phyloP scores from a whole-genome alignment of 2,888 invertebrate genomes.

The Pseudanteris insignis region DNA sequence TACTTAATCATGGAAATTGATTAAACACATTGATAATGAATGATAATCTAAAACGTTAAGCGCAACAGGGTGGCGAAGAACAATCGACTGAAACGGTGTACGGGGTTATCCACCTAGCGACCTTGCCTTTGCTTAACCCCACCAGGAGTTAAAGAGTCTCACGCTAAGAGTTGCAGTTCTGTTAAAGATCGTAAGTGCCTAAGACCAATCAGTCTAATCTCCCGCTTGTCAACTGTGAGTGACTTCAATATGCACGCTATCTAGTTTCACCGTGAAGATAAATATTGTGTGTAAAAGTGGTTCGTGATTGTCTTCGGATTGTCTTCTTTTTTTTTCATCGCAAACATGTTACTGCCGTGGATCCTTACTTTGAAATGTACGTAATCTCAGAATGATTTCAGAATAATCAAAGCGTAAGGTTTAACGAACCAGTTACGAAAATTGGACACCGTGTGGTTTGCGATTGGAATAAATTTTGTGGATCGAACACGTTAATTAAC shows the following conservation, averaged over 20 bases:
- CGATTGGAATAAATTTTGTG: too few relatives aligned
- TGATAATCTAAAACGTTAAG: too few relatives aligned
- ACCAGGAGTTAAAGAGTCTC: slow-evolving; percentile 46
- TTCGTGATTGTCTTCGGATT: slow-evolving; percentile 10
- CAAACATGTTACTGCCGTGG: slow-evolving; percentile 29
- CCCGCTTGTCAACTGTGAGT: slow-evolving; percentile 13
- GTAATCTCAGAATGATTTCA: slow-evolving; percentile 13
- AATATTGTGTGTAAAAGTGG: slow-evolving; percentile 9
- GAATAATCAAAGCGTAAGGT: slow-evolving; percentile 8
- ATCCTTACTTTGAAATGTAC: slow-evolving; percentile 26
- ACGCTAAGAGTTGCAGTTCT: slow-evolving; percentile 51
- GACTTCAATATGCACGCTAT: slow-evolving; percentile 8
- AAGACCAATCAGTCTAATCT: slow-evolving; percentile 52
- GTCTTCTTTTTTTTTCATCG: slow-evolving; percentile 3
- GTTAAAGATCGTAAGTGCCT: slow-evolving; percentile 50
- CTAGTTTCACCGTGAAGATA: background rate
- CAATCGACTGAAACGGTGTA: slow-evolving; percentile 42
- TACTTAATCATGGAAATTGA: too few relatives aligned
- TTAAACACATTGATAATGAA: too few relatives aligned
- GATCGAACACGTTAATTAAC: too few relatives aligned
- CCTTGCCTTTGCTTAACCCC: slow-evolving; percentile 56
- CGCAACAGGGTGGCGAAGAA: slow-evolving; percentile 18
- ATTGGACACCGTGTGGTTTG: too few relatives aligned
- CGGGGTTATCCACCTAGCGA: slow-evolving; percentile 57
- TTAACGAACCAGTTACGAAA: too few relatives aligned